Evolutionary conservation across 2,113 vertebrate species (phyloP).

Genomic region (Calyptomena viridis): DNA sequence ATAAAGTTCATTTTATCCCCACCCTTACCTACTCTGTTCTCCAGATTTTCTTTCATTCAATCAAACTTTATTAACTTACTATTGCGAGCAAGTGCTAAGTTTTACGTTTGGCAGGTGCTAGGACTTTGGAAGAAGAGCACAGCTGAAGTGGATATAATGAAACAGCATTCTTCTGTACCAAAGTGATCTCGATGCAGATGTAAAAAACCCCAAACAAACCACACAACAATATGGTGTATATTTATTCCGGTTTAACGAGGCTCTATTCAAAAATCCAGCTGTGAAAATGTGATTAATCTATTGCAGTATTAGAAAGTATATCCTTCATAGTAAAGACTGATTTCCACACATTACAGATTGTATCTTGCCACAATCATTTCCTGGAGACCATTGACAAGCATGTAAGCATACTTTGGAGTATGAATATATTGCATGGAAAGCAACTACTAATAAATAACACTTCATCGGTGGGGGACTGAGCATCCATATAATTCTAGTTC

Average conservation of each 20-base stretch:
- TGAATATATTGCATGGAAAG: not conserved
- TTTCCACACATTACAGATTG: not conserved
- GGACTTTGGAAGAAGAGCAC: slow-evolving; percentile 36
- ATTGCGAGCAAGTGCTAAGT: not conserved
- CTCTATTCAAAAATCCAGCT: slow-evolving; percentile 61
- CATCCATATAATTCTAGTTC: not conserved
- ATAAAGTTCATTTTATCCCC: not conserved
- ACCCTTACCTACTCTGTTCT: not conserved
- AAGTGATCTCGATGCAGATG: slow-evolving; percentile 37
- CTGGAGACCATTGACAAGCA: not conserved
- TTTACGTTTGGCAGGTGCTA: slow-evolving; percentile 25
- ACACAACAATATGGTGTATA: slow-evolving; percentile 9
- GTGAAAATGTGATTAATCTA: slow-evolving; percentile 51
- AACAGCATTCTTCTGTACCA: slow-evolving; percentile 2
- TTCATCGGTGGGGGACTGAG: not conserved
- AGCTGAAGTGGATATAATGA: slow-evolving; percentile 57
- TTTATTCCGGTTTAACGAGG: slow-evolving; percentile 62
- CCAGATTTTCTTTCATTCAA: not conserved
- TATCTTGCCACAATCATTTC: slow-evolving; percentile 8
- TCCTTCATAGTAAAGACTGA: not conserved
- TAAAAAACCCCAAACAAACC: not conserved
- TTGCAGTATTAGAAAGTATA: slow-evolving; percentile 3
- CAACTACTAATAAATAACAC: not conserved
- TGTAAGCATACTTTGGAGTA: not conserved
- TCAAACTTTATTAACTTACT: not conserved